Conservation (phyloP, 23 tunicate species). For the Clavelina lepadiformis region DNA sequence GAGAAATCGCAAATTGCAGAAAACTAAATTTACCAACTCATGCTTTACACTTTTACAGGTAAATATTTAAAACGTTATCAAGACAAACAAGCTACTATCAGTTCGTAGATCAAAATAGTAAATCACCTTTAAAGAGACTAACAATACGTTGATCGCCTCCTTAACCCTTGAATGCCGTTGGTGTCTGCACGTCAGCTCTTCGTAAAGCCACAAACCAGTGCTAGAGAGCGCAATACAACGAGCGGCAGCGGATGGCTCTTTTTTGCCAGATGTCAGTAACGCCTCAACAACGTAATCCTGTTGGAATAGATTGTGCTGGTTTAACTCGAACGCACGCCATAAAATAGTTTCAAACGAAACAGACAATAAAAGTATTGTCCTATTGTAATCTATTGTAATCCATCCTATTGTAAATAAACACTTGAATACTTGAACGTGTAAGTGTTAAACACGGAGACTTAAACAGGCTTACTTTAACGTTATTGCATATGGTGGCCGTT, state of each 20-base stretch:
- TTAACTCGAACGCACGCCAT: too few species aligned
- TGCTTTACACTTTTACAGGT: background rate
- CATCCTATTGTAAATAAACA: too few species aligned
- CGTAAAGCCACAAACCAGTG: conserved; percentile 87
- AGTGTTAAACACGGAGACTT: background rate
- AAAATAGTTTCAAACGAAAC: too few species aligned
- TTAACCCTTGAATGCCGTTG: conserved; percentile 45
- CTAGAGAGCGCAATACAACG: conserved; percentile 81
- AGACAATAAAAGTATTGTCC: too few species aligned
- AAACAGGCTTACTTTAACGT: conserved; percentile 45
- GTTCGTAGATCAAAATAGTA: background rate
- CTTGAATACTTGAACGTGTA: background rate
- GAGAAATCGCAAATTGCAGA: too few species aligned
- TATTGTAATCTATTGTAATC: too few species aligned
- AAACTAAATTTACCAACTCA: background rate
- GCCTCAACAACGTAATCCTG: conserved; percentile 90
- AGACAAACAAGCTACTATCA: background rate
- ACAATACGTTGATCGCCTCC: conserved; percentile 73
- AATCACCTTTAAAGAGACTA: conserved; percentile 69
- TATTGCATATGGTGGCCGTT: conserved; percentile 37
- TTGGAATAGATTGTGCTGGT: too few species aligned
- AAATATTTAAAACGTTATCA: background rate
- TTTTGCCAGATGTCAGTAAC: conserved; percentile 58
- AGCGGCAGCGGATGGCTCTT: conserved; percentile 70
- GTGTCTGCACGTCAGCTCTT: conserved; percentile 55